phyloP scores from a whole-genome alignment of 2,797 vertebrate species.

The Acanthurus lineatus region DNA sequence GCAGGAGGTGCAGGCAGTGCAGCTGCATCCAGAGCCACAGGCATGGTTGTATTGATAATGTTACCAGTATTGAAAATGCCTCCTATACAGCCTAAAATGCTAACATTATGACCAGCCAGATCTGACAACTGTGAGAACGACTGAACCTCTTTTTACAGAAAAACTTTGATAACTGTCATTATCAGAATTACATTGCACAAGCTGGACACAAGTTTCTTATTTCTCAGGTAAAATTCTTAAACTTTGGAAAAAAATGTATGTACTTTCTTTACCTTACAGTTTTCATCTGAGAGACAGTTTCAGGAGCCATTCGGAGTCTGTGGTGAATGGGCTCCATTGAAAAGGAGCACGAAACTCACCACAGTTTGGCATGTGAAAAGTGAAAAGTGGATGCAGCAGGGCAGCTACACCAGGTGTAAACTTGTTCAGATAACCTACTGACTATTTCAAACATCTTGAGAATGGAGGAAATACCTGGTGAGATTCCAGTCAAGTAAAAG shows the following conservation, averaged over 20 bases:
- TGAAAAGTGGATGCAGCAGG: conserved; percentile 17
- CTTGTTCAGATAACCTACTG: conserved; percentile 48
- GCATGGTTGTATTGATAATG: not conserved
- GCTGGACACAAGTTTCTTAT: not conserved
- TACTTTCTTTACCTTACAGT: not conserved
- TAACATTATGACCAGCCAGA: conserved; percentile 28
- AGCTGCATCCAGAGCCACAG: conserved; percentile 55
- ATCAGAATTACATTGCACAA: not conserved
- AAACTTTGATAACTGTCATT: not conserved
- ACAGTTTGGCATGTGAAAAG: conserved; percentile 6
- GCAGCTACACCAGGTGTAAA: conserved; percentile 60
- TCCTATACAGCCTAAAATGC: conserved; percentile 43
- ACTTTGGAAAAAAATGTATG: too few species aligned
- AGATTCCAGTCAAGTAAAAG: conserved; percentile 40
- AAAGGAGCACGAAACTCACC: not conserved
- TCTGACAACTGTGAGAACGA: conserved; percentile 3
- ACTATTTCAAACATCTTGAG: conserved; percentile 66
- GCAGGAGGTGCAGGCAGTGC: conserved; percentile 47
- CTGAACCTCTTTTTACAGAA: not conserved
- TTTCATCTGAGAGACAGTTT: not conserved
- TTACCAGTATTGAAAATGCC: too few species aligned
- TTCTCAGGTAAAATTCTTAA: not conserved
- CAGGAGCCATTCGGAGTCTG: not conserved
- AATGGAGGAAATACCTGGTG: conserved; percentile 63
- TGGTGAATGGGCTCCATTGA: not conserved